These are phyloP conservation scores for Sinocyclocheilus maitianheensis DNA, from an alignment of 2,113 vertebrate genomes.

Conservation along the genomic window DNA sequence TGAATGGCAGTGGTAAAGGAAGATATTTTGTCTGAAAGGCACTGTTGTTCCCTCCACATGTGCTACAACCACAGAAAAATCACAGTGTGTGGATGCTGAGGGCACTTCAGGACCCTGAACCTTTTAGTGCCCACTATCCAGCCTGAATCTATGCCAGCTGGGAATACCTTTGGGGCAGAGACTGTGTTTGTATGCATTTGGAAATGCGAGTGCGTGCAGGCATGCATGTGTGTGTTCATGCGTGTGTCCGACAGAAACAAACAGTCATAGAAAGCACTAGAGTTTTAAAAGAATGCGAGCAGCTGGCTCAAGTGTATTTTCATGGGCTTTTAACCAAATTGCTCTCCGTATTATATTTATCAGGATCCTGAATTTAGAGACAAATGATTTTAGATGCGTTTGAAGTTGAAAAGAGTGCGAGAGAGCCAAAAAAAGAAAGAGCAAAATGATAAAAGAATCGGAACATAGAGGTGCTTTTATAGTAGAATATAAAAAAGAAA, in stretches of 20 bases:
- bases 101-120: constrained; percentile 26
- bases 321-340: constrained; percentile 41
- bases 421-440: neutral
- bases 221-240: constrained; percentile 24
- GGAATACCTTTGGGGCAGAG: constrained; percentile 20
- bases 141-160: constrained; percentile 32
- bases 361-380: neutral
- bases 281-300: constrained; percentile 14
- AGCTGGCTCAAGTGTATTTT: constrained; percentile 28
- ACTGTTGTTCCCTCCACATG: constrained; percentile 10
- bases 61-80: neutral
- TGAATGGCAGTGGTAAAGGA: neutral
- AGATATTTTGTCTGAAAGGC: constrained; percentile 26
- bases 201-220: constrained; percentile 7
- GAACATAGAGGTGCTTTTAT: constrained; percentile 19
- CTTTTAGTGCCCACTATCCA: constrained; percentile 34
- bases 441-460: constrained; percentile 8
- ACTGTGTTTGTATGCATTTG: constrained; percentile 1
- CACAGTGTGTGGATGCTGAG: neutral
- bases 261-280: constrained; percentile 17
- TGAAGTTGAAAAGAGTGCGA: constrained; percentile 15
- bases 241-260: constrained; percentile 20
- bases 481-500: neutral
- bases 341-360: constrained; percentile 32
- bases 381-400: constrained; percentile 24